Base-by-base conservation (phyloP, 2,888 invertebrate genomes). In the Philhelius pedissequus region DNA sequence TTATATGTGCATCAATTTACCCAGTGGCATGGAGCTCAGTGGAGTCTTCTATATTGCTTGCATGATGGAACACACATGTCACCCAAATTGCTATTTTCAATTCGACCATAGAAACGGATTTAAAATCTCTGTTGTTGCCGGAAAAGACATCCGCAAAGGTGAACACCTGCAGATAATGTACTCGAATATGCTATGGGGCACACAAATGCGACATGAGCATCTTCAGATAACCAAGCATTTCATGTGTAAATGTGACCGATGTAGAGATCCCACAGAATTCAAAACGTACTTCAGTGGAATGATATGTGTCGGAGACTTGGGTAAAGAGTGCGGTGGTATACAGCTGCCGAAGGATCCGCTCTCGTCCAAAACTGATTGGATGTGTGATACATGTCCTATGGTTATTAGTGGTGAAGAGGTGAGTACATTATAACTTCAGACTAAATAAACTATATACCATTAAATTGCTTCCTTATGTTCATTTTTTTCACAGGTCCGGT, bases 161-260 rank as follows among this genome's bases (percentile, higher is more conserved):
- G 94, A 95, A 45, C 95, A 96, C 89, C 93, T 97, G 35, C 94
- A 94, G 8, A 97, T 97, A 1, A 96, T 96, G 94, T 97, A 97
- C 88, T 96, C 97, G 5, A 97, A 97, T 89, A 96, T 96, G 9
- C 91, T 97, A 79, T 97, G 97, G 97, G 96, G 96, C 1, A 97
- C 97, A 0, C 95, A 95, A 89, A 94, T 95, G 40, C 93, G 97
- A 86, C 93, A 96, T 80, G 95, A 96, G 87, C 97, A 97, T 92
- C 92, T 97, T 22, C 92, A 93, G 86, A 94, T 95, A 79, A 95
- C 96, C 0, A 97, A 97, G 91, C 96, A 96, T 89, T 97, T 97
- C 87, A 90, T 92, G 1, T 97, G 97, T 86, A 92, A 92, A 87
- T 97, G 97, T 89, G 89, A 92, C 68, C 93, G 97, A 86, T 97